These are phyloP conservation scores for Actinostola sp. DNA, from an alignment of 92 coral and sea anemone species.

Conservation along the genomic window DNA sequence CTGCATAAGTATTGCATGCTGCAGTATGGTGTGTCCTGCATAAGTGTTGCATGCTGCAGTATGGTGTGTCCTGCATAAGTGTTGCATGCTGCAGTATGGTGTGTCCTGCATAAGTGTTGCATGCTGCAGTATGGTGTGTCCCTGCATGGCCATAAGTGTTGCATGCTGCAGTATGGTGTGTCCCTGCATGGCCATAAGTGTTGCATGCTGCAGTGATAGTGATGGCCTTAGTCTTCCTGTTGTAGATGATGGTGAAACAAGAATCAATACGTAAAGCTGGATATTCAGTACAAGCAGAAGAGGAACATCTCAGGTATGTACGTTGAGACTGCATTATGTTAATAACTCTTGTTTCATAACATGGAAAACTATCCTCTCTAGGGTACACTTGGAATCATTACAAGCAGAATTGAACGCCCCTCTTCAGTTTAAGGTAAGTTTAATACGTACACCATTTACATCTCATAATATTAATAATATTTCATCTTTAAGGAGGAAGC, in stretches of 20 bases:
- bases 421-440: conserved; percentile 83
- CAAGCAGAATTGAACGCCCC: conserved; percentile 95
- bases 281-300: conserved; percentile 93
- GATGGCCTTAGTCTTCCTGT: background rate
- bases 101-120: too few relatives aligned
- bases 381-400: conserved; percentile 86
- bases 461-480: background rate
- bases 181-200: too few relatives aligned
- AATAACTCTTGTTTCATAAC: background rate
- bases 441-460: background rate
- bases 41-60: too few relatives aligned
- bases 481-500: too few relatives aligned
- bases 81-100: too few relatives aligned
- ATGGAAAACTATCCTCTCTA: conserved; percentile 5
- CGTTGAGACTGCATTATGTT: background rate
- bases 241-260: conserved; percentile 86
- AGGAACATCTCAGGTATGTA: conserved; percentile 88
- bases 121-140: too few relatives aligned
- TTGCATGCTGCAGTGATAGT: too few relatives aligned
- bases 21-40: too few relatives aligned
- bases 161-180: too few relatives aligned
- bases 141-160: too few relatives aligned
- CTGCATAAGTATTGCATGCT: too few relatives aligned
- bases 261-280: conserved; percentile 91
- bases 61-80: too few relatives aligned